Base-by-base conservation (phyloP, 2,113 vertebrate genomes). In the Dicentrarchus labrax region DNA sequence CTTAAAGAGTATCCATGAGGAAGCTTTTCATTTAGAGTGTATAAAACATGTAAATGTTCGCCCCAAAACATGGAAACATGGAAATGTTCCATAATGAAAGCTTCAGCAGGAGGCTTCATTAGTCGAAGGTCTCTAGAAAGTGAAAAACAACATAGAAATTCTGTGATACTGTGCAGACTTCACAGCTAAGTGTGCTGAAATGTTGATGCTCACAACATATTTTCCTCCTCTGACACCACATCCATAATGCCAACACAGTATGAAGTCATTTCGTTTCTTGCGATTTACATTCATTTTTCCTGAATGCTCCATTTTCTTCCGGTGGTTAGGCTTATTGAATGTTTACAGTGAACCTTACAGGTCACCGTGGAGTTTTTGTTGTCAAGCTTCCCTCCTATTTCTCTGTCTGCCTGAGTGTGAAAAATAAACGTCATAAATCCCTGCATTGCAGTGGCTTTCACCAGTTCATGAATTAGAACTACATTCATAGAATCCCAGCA, bases 401-500 rank as follows among this genome's bases (percentile, higher is more conserved):
- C 57, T 77, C 21, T 50, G 48, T 87, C 72, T 71, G 82, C 41
- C 64, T 66, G 80, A 80, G 53, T 56, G 83, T 80, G 81, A 68
- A 75, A 85, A 85, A 69, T 71, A 83, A 82, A 86, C 54, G 15
- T 39, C 76, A 85, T 78, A 65, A 84, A 88, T 84, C 80, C 51
- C 87, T 69, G 83, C 90, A 91, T 68, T 89, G 89, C 87, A 65
- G 87, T 47, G 83, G 80, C 78, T 89, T 78, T 90, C 85, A 79
- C 64, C 87, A 86, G 59, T 84, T 85, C 80, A 85, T 91, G 86
- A 91, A 86, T 87, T 83, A 82, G 76, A 92, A 86, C 78, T 54
- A 69, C 86, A 78, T 89, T 84, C 72, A 83, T 74, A 84, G 87
- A 89, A 82, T 10, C 60, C 39, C 51, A 78, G 69, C 45, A 12